Percentiles rank a stretch among this genome's conserved stretches.
These are phyloP conservation scores for Silurus meridionalis DNA, from an alignment of 2,113 vertebrate genomes.

Conservation along the genomic window DNA sequence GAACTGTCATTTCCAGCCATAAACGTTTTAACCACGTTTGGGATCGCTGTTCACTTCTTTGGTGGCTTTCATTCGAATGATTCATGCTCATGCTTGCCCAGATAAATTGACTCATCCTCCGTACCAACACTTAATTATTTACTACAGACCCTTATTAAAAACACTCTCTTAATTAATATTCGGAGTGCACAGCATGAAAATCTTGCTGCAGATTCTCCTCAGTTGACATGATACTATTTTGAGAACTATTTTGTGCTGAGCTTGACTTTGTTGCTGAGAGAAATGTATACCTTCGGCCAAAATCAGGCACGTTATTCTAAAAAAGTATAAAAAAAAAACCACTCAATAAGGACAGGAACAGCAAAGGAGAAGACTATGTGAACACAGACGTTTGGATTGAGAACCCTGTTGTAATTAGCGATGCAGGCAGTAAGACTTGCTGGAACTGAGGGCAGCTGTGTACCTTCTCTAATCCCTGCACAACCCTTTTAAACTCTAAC, in stretches of 20 bases:
- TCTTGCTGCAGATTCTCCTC: background rate
- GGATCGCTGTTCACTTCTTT: background rate
- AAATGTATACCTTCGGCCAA: background rate
- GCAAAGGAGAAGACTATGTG: background rate
- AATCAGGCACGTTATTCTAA: background rate
- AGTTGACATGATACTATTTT: background rate
- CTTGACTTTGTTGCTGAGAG: background rate
- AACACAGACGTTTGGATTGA: background rate
- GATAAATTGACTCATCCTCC: background rate
- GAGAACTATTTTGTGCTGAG: background rate
- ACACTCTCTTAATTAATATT: background rate
- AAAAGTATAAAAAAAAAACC: background rate
- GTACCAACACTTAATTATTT: background rate
- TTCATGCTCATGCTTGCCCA: background rate
- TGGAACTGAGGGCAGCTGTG: conserved; percentile 13
- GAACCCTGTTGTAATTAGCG: background rate
- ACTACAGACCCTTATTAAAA: background rate
- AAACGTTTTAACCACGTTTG: background rate
- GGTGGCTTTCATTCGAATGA: background rate
- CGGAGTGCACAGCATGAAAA: background rate
- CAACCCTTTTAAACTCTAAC: background rate
- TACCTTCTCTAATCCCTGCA: conserved; percentile 6
- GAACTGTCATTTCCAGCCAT: background rate
- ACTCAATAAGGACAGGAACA: background rate
- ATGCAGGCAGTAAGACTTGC: conserved; percentile 7